Percentiles rank a stretch among this genome's conserved stretches.
Evolutionary conservation across 2,113 vertebrate genomes (phyloP).

Genomic region (Vombatus ursinus): DNA sequence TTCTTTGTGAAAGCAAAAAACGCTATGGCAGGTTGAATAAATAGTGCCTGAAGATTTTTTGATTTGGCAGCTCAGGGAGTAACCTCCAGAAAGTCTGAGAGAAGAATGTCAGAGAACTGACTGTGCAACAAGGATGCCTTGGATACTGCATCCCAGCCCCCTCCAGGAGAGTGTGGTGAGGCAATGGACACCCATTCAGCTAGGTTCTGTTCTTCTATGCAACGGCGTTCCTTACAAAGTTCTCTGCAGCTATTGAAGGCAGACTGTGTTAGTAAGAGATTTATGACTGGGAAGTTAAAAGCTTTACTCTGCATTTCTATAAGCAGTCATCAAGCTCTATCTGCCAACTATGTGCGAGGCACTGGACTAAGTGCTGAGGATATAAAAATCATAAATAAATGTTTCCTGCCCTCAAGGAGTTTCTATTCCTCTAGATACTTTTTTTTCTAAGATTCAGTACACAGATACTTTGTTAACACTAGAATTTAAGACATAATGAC

Average conservation of each 20-base stretch:
- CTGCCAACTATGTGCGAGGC: not conserved
- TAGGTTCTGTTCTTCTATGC: not conserved
- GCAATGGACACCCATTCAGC: not conserved
- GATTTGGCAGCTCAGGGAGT: not conserved
- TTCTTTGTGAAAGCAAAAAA: constrained; percentile 41
- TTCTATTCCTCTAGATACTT: not conserved
- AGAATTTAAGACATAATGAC: constrained; percentile 26
- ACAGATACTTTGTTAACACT: not conserved
- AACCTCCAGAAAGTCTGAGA: not conserved
- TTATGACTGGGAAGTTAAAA: constrained; percentile 4
- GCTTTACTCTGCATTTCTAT: not conserved
- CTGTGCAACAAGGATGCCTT: not conserved
- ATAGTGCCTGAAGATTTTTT: constrained; percentile 1
- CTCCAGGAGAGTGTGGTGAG: not conserved
- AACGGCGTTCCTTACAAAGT: not conserved
- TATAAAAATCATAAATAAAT: not conserved
- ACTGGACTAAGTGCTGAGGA: not conserved
- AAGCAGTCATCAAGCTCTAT: not conserved
- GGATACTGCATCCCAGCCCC: not conserved
- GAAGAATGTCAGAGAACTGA: not conserved
- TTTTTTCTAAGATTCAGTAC: constrained; percentile 8
- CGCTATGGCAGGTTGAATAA: not conserved
- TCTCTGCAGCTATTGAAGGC: not conserved
- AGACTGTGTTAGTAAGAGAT: not conserved
- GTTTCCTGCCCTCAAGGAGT: not conserved